phyloP scores from a whole-genome alignment of 2,888 invertebrate genomes.

The Noctua comes region DNA sequence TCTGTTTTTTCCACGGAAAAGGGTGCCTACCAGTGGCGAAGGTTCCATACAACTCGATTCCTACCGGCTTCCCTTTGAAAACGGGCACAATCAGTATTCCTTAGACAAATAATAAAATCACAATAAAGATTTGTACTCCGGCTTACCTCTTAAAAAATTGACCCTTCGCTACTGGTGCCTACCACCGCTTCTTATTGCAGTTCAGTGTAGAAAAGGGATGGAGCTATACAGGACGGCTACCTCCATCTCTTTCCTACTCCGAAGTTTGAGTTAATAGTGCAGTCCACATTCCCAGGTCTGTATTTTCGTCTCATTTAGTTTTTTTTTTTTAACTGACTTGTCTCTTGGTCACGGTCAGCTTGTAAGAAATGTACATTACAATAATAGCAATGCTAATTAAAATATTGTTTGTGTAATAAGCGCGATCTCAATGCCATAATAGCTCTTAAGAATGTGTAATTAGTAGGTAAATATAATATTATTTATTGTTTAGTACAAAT shows the following conservation, averaged over 20 bases:
- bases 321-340: background rate
- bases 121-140: too few species aligned
- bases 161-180: too few species aligned
- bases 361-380: constrained; percentile 15
- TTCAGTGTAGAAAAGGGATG: background rate
- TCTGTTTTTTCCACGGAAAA: background rate
- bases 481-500: constrained; percentile 4
- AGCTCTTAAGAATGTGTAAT: background rate
- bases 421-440: constrained; percentile 27
- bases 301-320: background rate
- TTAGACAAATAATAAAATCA: too few species aligned
- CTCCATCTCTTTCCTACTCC: background rate
- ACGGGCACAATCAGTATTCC: too few species aligned
- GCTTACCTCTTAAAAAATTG: too few species aligned
- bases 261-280: background rate
- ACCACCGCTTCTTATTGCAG: background rate
- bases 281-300: background rate
- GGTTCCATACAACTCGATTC: too few species aligned
- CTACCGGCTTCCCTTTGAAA: too few species aligned
- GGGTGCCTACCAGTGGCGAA: background rate
- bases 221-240: background rate
- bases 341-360: background rate
- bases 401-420: constrained; percentile 7
- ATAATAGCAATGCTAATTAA: background rate
- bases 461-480: background rate